Conservation (phyloP, 2,888 invertebrate species). For the Pristionchus fissidentatus region DNA sequence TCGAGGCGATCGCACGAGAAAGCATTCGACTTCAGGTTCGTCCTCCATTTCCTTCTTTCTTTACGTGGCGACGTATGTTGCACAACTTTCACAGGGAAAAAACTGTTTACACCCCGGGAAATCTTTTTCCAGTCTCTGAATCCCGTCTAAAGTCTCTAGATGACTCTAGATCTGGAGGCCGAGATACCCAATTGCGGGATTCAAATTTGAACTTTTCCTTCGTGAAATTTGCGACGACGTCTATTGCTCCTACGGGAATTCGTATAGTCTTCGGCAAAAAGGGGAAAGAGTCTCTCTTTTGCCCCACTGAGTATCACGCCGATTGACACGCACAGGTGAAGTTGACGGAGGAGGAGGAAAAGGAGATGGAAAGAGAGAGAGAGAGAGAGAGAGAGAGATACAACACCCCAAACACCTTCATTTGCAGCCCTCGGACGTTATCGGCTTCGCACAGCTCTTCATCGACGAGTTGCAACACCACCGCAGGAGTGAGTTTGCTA, state of each 20-base stretch:
- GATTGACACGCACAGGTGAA: no score
- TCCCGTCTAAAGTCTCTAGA: neutral
- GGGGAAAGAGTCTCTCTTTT: slow-evolving; percentile 36
- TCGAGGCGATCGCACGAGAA: slow-evolving; percentile 68
- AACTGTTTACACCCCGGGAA: no score
- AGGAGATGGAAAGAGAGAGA: neutral
- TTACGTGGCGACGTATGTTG: no score
- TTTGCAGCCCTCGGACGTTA: slow-evolving; percentile 69
- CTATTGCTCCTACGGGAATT: no score
- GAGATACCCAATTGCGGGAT: no score
- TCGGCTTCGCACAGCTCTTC: slow-evolving; percentile 69
- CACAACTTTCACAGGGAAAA: no score
- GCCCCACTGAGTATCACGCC: no score
- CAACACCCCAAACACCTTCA: neutral
- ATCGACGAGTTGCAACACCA: slow-evolving; percentile 70
- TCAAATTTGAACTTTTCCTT: no score
- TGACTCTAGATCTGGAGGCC: no score
- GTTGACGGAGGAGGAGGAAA: neutral
- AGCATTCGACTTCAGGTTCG: slow-evolving; percentile 53
- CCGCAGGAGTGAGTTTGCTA: slow-evolving; percentile 59
- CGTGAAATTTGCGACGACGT: no score
- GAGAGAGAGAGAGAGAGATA: neutral
- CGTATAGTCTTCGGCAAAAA: slow-evolving; percentile 48
- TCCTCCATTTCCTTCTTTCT: no score
- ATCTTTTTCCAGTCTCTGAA: no score